phyloP scores from a whole-genome alignment of 37 sponge, comb jelly and placozoan species.

The Cliona cf. orientalis region DNA sequence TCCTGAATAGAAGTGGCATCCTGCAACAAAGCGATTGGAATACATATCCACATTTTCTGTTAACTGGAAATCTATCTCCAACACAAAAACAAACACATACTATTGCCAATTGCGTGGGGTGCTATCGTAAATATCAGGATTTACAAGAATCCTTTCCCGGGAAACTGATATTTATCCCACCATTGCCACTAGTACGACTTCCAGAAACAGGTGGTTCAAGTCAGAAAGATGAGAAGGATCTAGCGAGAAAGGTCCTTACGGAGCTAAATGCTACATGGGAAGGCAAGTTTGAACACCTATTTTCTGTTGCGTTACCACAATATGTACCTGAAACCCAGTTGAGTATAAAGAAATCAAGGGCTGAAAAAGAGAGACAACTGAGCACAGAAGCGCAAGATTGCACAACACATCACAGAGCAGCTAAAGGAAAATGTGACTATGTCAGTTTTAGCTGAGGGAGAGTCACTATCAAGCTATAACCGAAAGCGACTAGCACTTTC shows the following conservation, averaged over 20 bases:
- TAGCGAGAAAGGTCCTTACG: background rate
- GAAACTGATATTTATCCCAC: background rate
- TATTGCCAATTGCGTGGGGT: background rate
- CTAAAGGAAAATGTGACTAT: background rate
- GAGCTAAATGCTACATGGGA: background rate
- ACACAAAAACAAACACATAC: background rate
- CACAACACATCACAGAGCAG: background rate
- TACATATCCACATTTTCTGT: conserved; percentile 1
- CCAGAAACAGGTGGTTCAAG: background rate
- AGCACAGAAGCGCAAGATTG: background rate
- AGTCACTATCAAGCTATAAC: conserved; percentile 4
- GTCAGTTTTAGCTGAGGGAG: background rate
- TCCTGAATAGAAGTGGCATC: background rate
- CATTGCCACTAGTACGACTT: background rate
- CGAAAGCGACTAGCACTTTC: background rate
- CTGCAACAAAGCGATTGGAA: background rate
- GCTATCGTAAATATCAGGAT: background rate
- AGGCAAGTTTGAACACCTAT: background rate
- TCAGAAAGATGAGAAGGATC: background rate
- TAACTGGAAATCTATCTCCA: background rate
- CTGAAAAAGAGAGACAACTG: background rate
- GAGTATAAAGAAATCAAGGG: background rate
- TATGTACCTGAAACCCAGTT: background rate
- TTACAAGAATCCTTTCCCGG: background rate
- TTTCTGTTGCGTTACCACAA: background rate